Evolutionary conservation across 2,797 vertebrate species (phyloP).

Genomic region (Poecilia velifera): DNA sequence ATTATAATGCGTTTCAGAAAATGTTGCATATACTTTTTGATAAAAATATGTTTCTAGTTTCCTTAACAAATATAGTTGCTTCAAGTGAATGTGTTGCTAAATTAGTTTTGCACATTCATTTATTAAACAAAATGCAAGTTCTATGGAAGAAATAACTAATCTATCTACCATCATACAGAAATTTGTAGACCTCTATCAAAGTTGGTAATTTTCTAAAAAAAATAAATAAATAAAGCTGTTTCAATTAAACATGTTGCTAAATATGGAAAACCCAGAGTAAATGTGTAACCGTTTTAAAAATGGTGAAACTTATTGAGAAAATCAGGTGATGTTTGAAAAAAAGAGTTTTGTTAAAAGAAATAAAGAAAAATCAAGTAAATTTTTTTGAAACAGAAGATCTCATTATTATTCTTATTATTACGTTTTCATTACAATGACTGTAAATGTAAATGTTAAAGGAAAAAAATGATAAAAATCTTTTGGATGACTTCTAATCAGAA

Average conservation of each 20-base stretch:
- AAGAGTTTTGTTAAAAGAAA: not conserved
- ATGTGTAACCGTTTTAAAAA: not conserved
- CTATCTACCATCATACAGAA: not conserved
- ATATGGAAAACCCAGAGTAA: not conserved
- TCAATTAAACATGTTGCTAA: not conserved
- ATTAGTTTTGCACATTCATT: not conserved
- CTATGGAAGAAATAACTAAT: not conserved
- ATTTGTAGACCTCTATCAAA: not conserved
- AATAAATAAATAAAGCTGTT: not conserved
- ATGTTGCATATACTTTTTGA: not conserved
- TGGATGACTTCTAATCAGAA: not conserved
- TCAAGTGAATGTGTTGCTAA: not conserved
- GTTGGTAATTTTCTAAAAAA: not conserved
- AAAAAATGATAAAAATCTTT: not conserved
- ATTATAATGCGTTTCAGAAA: not conserved
- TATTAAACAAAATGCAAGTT: not conserved
- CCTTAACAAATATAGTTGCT: not conserved
- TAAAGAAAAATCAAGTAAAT: too few relatives aligned
- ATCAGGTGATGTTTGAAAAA: not conserved
- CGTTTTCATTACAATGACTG: not conserved
- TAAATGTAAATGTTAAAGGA: not conserved
- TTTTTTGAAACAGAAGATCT: not conserved
- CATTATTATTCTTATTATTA: not conserved
- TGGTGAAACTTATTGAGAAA: not conserved
- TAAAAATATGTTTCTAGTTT: not conserved